These are phyloP conservation scores for Zeus faber DNA, from an alignment of 2,113 vertebrate genomes.

Conservation along the genomic window DNA sequence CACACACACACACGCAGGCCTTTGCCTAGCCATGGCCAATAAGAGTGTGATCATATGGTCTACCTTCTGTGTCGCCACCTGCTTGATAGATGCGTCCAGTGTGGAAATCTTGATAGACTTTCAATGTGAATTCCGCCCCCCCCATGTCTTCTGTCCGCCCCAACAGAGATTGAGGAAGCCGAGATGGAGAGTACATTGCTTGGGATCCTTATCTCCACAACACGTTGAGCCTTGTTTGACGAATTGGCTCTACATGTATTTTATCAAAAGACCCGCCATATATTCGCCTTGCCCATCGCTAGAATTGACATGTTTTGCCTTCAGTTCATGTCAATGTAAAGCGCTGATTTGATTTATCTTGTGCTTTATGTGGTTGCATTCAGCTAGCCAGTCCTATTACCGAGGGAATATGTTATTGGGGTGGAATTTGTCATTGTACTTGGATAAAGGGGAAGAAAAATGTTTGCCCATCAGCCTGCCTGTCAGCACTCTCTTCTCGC, in stretches of 20 bases:
- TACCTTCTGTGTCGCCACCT: constrained; percentile 54
- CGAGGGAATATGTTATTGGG: background rate
- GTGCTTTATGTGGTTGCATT: background rate
- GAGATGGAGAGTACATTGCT: constrained; percentile 47
- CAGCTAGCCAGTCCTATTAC: background rate
- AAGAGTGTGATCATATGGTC: constrained; percentile 62
- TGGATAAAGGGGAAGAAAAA: background rate
- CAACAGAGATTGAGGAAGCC: constrained; percentile 50
- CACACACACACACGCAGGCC: constrained; percentile 23
- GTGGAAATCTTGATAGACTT: constrained; percentile 76
- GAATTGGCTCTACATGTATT: constrained; percentile 31
- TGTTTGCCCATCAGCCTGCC: background rate
- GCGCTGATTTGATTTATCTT: background rate
- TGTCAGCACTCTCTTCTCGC: background rate
- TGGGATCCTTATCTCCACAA: constrained; percentile 34
- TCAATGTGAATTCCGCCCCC: constrained; percentile 49
- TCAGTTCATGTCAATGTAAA: constrained; percentile 15
- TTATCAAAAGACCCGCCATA: background rate
- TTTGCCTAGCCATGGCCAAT: constrained; percentile 48
- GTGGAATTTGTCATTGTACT: constrained; percentile 1
- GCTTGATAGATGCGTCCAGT: constrained; percentile 73
- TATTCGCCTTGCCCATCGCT: background rate
- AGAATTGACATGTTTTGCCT: constrained; percentile 3
- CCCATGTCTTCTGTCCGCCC: constrained; percentile 27
- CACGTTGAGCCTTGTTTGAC: constrained; percentile 42